Percentiles rank a stretch among this genome's conserved stretches.
Conservation (phyloP, 1,140 invertebrate genomes). For the Lepidurus apus region DNA sequence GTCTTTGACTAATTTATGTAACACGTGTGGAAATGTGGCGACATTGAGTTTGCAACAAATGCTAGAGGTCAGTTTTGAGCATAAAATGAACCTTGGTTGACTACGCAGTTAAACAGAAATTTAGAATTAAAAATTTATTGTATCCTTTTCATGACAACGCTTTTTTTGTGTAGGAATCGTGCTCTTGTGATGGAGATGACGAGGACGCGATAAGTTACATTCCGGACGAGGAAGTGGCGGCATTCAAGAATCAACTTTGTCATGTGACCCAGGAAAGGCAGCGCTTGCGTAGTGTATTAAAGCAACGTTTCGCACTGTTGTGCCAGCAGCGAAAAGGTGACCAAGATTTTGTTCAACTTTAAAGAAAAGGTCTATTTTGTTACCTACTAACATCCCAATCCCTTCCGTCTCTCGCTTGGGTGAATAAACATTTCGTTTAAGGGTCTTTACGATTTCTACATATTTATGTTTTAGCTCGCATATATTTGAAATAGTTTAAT, state of each 20-base stretch:
- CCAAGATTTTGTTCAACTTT: constrained; percentile 16
- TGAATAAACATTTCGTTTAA: constrained; percentile 22
- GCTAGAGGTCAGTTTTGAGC: constrained; percentile 41
- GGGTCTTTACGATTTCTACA: constrained; percentile 26
- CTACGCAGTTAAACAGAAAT: too few relatives aligned
- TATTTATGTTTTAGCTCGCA: constrained; percentile 3
- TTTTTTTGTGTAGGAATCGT: background rate
- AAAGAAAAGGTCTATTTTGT: constrained; percentile 23
- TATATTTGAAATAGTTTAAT: background rate
- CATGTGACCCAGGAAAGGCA: constrained; percentile 71
- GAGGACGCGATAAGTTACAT: constrained; percentile 67
- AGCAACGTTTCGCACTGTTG: constrained; percentile 72
- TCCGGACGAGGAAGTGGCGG: constrained; percentile 75
- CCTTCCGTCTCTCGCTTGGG: background rate
- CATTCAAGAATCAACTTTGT: constrained; percentile 66
- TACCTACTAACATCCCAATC: constrained; percentile 19
- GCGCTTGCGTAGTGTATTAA: constrained; percentile 70
- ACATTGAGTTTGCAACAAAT: constrained; percentile 43
- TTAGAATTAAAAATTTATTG: background rate
- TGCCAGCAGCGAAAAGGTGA: constrained; percentile 45
- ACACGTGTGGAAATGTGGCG: constrained; percentile 26
- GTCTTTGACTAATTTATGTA: constrained; percentile 24
- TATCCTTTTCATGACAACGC: constrained; percentile 3
- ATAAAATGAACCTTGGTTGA: background rate
- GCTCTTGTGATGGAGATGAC: constrained; percentile 46